Conservation (phyloP, 2,888 invertebrate species). For the Xanthia icteritia region DNA sequence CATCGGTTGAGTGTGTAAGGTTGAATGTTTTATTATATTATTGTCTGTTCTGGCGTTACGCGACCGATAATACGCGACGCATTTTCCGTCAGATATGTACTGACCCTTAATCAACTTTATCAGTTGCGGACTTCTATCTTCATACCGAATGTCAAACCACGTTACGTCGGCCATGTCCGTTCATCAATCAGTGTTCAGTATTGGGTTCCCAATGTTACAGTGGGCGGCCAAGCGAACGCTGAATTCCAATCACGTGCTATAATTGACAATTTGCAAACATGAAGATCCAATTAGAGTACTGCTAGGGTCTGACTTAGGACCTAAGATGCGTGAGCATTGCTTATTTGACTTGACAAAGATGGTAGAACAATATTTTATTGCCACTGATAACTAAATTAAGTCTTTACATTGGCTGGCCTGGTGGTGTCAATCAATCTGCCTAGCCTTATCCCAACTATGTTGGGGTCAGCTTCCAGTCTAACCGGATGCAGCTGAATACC, state of each 20-base stretch:
- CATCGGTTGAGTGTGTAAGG: too few relatives aligned
- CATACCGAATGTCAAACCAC: constrained; percentile 26
- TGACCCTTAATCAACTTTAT: background rate
- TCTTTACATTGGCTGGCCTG: too few relatives aligned
- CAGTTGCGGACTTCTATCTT: background rate
- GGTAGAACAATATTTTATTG: background rate
- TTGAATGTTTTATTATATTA: too few relatives aligned
- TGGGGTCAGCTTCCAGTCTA: too few relatives aligned
- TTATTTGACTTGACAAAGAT: background rate
- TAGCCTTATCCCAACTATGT: too few relatives aligned
- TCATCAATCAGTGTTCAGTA: constrained; percentile 51
- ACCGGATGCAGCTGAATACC: too few relatives aligned
- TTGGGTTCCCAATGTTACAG: constrained; percentile 43
- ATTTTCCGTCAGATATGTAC: too few relatives aligned
- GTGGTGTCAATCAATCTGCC: too few relatives aligned
- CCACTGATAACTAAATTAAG: too few relatives aligned
- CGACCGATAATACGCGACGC: too few relatives aligned
- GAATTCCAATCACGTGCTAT: constrained; percentile 50
- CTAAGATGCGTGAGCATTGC: constrained; percentile 19
- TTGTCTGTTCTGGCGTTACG: too few relatives aligned
- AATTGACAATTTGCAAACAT: constrained; percentile 58
- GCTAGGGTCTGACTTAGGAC: constrained; percentile 20
- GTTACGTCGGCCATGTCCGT: constrained; percentile 18
- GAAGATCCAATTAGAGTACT: constrained; percentile 47
- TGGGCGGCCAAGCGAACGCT: constrained; percentile 41